Evolutionary conservation across 2,113 vertebrate species (phyloP).

Genomic region (Cygnus atratus): DNA sequence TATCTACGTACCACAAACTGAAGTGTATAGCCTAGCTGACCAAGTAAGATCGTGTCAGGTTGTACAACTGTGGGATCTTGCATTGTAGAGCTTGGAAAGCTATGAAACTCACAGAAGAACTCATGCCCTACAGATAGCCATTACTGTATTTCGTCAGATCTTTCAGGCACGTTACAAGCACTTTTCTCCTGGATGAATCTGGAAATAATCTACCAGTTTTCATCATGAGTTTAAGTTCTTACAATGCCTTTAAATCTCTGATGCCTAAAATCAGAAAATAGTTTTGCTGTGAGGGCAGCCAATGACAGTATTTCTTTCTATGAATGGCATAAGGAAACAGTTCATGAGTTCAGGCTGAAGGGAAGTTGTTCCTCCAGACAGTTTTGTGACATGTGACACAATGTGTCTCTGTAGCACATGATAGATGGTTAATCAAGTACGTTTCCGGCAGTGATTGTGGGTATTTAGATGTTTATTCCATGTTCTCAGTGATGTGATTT

Average conservation of each 20-base stretch:
- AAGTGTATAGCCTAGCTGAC: background rate
- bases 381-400: background rate
- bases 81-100: background rate
- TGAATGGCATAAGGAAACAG: background rate
- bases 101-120: background rate
- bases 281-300: background rate
- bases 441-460: background rate
- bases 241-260: background rate
- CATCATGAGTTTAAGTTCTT: background rate
- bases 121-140: background rate
- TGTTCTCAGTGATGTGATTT: background rate
- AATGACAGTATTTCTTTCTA: constrained; percentile 8
- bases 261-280: background rate
- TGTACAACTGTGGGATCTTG: background rate
- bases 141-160: background rate
- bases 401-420: background rate
- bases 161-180: background rate
- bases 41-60: background rate
- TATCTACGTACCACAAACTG: background rate
- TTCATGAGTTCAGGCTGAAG: background rate
- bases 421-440: background rate
- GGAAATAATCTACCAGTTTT: background rate
- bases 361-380: background rate
- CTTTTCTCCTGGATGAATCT: background rate
- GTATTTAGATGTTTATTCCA: background rate